Evolutionary conservation across 2,797 vertebrate genomes (phyloP), one percentile per base, ranked within the genome.

Genomic region (Carapus acus): DNA sequence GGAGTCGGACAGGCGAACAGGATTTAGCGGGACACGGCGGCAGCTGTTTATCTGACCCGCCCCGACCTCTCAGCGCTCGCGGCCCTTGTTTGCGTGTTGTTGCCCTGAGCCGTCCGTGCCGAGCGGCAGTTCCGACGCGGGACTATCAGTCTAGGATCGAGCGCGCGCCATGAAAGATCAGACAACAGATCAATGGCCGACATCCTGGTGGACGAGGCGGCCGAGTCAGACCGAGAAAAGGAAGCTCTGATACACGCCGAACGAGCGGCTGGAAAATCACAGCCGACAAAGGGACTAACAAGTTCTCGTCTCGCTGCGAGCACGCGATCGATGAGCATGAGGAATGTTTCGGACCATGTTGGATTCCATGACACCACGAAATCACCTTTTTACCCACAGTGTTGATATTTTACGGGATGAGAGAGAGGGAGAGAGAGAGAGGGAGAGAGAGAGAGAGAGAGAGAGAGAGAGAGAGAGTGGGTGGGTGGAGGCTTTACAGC

Each of bases 171-270:
- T 85, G 73, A 81, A 83, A 80, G 83, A 82, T 77, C 80, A 85
- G 82, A 83, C 84, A 85, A 79, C 73, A 80, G 75, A 88, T 88
- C 84, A 76, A 89, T 88, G 74, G 40, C 49, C 17, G 20, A 61
- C 69, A 84, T 86, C 73, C 76, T 84, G 84, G 83, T 86, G 78
- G 82, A 84, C 77, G 68, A 86, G 78, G 57, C 69, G 59, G 55
- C 69, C 81, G 86, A 86, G 63, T 74, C 68, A 71, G 80, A 86
- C 77, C 74, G 78, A 87, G 82, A 79, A 63, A 69, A 31, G 54
- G 71, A 58, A 39, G 71, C 40, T 77, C 63, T 75, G 69, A 77
- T 77, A 69, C 59, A 78, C 53, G 80, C 60, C 43, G 71, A 71
- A 43, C 67, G 55, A 47, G 67, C 65, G 64, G 64, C 71, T 48